Evolutionary conservation across 1,140 invertebrate genomes (phyloP), one percentile per base, ranked within the genome.

Genomic region (Cotesia typhae): DNA sequence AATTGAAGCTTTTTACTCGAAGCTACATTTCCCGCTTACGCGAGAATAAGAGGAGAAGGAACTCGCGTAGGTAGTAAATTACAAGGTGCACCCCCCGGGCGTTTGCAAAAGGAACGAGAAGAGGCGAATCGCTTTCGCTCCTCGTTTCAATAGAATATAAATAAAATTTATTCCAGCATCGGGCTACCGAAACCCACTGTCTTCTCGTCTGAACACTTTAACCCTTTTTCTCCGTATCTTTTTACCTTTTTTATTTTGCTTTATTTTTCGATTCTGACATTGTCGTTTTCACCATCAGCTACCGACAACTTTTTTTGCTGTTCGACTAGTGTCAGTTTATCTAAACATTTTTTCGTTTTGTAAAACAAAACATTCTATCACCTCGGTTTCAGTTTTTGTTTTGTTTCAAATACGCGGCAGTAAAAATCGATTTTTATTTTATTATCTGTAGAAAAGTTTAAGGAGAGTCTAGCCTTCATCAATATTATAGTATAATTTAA

Each of bases 71-170:
- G 79, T 64, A 74, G 76, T 78, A 77, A 79, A 59, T 79, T 78
- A 80, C 76, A 77, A 80, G 79, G 72, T 67, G 71, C 71, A 70
- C 66, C 71, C 74, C 55, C 70, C 63, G 20, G 72, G 72, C 68
- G 71, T n/a, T 70, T 72, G 5, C 20, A 70, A 52, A 70, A 72
- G 71, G 67, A 70, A 53, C 14, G 47, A 67, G 70, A 68, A 68
- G 68, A 70, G 52, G 53, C 9, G 51, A 73, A 71, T 76, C 71
- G 60, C 76, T 51, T 74, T 66, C 38, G 76, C 74, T 77, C 69
- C 76, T 74, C 76, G 75, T 77, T 77, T 78, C 77, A 77, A 79
- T 77, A 75, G 75, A 76, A 73, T 75, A 76, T 78, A 77, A 79
- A 78, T 77, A 79, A 78, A 77, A 77, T 74, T 78, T 74, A 76